Conservation (phyloP, 2,113 vertebrate species). For the Daphoenositta chrysoptera region DNA sequence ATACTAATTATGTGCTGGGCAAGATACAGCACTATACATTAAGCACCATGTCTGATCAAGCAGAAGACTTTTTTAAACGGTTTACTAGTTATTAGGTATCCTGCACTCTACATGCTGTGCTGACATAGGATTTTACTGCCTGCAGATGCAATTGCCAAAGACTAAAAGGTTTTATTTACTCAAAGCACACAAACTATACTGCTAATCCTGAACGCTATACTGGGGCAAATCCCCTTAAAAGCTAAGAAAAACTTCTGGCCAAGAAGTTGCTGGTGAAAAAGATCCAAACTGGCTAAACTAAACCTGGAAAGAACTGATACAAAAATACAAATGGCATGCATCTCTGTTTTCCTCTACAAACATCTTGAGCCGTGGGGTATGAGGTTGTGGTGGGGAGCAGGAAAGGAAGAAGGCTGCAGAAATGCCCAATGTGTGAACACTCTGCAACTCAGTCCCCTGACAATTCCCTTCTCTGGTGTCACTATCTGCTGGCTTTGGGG, state of each 20-base stretch:
- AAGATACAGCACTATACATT: background rate
- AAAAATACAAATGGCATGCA: background rate
- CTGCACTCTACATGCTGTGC: background rate
- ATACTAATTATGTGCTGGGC: background rate
- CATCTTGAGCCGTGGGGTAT: background rate
- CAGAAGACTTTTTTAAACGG: background rate
- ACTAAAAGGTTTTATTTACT: constrained; percentile 47
- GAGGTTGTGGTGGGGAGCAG: background rate
- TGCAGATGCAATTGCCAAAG: constrained; percentile 51
- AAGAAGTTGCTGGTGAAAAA: background rate
- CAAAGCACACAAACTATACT: background rate
- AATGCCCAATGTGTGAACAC: accelerated
- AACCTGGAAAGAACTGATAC: background rate
- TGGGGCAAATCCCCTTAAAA: background rate
- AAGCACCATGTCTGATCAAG: background rate
- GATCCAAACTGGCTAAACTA: background rate
- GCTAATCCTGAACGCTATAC: background rate
- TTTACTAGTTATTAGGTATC: constrained; percentile 26
- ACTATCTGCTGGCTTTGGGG: background rate
- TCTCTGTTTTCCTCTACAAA: background rate
- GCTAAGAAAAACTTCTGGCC: background rate
- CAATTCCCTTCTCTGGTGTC: background rate
- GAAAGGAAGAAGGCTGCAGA: background rate
- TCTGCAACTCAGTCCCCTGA: background rate
- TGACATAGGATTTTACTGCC: constrained; percentile 23